Evolutionary conservation across 2,888 invertebrate species (phyloP), one percentile per base, ranked within the genome.

Genomic region (Euplexia lucipara): DNA sequence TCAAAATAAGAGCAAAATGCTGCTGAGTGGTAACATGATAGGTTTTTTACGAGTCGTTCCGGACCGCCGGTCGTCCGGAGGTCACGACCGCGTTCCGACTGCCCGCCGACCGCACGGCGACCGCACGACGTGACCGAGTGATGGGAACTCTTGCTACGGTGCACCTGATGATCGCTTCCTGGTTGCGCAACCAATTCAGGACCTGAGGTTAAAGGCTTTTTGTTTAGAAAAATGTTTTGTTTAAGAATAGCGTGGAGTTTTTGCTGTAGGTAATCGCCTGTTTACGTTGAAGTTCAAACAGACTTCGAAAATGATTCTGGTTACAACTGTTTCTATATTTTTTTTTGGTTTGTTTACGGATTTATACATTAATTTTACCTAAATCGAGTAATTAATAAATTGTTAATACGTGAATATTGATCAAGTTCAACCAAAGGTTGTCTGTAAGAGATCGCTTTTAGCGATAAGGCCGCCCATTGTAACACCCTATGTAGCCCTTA

Each of bases 21-120:
- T 76, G 78, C 76, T 81, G 81, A 86, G 85, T 84, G 84, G 91
- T 92, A 92, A 92, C 90, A 86, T 81, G 90, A 92, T 90, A 89
- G 78, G 82, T 89, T 88, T 88, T 87, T 88, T 87, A 82, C 72
- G 71, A 82, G 75, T 80, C 85, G 91, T 90, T 90, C 90, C 90
- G 87, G 89, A 86, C 88, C 85, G 84, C 74, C 86, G 86, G 73
- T 58, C 83, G 48, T 71, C 68, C 79, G 80, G 88, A 88, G 91
- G 91, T 91, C 91, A 90, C 89, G 90, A 89, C 90, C 88, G 87
- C 78, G 64, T 63, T 78, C 62, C 70, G 70, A 49, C 70, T 45
- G 75, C 75, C 53, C 47, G 72, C 70, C 79, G 51, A 76, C 65
- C 79, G 79, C 76, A 52, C 60, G 66, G 42, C 81, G 82, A 85